Evolutionary conservation across 2,888 invertebrate genomes (phyloP).

Genomic region (Pseudoips prasinana): DNA sequence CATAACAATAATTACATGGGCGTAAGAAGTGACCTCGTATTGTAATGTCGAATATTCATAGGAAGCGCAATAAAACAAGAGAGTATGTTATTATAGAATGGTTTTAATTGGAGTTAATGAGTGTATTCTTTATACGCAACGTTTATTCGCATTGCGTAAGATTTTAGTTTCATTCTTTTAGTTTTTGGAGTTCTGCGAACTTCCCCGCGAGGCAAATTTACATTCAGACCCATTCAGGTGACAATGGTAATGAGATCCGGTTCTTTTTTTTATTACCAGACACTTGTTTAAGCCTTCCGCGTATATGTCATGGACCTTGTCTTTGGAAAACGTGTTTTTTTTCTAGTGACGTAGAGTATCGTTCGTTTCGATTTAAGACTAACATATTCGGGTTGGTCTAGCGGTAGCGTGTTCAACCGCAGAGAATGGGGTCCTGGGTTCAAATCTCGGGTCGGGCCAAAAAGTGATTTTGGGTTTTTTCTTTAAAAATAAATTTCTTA

Average conservation of each 20-base stretch:
- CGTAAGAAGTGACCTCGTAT: slow-evolving; percentile 37
- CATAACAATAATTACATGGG: slow-evolving; percentile 16
- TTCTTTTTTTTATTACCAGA: slow-evolving; percentile 27
- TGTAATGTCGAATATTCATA: slow-evolving; percentile 35
- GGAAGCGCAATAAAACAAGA: slow-evolving; percentile 33
- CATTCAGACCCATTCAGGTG: slow-evolving; percentile 7
- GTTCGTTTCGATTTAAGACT: too few relatives aligned
- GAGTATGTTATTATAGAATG: slow-evolving; percentile 21
- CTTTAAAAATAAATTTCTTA: too few relatives aligned
- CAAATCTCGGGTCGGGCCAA: too few relatives aligned
- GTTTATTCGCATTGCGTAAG: slow-evolving; percentile 20
- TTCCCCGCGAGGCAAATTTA: slow-evolving; percentile 5
- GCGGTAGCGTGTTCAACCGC: too few relatives aligned
- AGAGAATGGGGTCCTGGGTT: too few relatives aligned
- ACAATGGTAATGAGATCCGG: slow-evolving; percentile 39
- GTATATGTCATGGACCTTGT: slow-evolving; percentile 17
- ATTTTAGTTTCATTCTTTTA: slow-evolving; percentile 10
- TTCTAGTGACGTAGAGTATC: too few relatives aligned
- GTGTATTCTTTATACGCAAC: slow-evolving; percentile 16
- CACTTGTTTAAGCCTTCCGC: slow-evolving; percentile 33
- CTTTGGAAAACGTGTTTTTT: slow-evolving; percentile 4
- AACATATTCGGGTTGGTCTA: too few relatives aligned
- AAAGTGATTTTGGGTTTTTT: too few relatives aligned
- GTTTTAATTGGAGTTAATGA: slow-evolving; percentile 32
- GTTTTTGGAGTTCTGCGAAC: slow-evolving; percentile 10